A percentile compares a stretch with the other conserved stretches of the same genome.
These are phyloP conservation scores for Torymus texanus DNA, from an alignment of 2,888 invertebrate species.

Conservation along the genomic window DNA sequence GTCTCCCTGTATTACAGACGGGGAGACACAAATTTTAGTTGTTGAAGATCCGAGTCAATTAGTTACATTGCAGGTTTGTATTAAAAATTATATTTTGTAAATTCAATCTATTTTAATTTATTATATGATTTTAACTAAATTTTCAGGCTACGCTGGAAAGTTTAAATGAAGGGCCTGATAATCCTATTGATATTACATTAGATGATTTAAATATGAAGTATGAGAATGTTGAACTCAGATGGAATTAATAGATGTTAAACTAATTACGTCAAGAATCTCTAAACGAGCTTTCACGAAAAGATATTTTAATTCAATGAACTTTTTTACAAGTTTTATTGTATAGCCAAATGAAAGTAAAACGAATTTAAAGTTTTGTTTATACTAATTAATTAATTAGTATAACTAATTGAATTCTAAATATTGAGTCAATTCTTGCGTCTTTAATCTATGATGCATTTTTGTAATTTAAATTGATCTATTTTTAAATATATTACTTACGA, in stretches of 20 bases:
- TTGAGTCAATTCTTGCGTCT: constrained; percentile 48
- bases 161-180: constrained; percentile 67
- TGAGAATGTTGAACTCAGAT: constrained; percentile 70
- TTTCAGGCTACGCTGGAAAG: constrained; percentile 64
- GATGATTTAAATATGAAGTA: constrained; percentile 70
- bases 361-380: constrained; percentile 43
- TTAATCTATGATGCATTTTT: constrained; percentile 43
- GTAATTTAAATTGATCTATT: constrained; percentile 49
- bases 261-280: constrained; percentile 29
- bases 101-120: neutral
- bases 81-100: constrained; percentile 5
- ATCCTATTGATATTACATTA: constrained; percentile 68
- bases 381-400: constrained; percentile 36
- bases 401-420: constrained; percentile 30
- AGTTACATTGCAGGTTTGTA: constrained; percentile 66
- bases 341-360: constrained; percentile 46
- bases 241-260: constrained; percentile 60
- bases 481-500: constrained; percentile 44
- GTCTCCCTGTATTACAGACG: constrained; percentile 63
- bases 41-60: constrained; percentile 70
- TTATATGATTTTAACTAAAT: constrained; percentile 5
- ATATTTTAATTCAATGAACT: constrained; percentile 29
- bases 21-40: constrained; percentile 70
- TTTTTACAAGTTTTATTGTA: constrained; percentile 46
- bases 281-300: constrained; percentile 46